Conservation (phyloP, 2,113 vertebrate genomes). For the Eudyptes chrysolophus region DNA sequence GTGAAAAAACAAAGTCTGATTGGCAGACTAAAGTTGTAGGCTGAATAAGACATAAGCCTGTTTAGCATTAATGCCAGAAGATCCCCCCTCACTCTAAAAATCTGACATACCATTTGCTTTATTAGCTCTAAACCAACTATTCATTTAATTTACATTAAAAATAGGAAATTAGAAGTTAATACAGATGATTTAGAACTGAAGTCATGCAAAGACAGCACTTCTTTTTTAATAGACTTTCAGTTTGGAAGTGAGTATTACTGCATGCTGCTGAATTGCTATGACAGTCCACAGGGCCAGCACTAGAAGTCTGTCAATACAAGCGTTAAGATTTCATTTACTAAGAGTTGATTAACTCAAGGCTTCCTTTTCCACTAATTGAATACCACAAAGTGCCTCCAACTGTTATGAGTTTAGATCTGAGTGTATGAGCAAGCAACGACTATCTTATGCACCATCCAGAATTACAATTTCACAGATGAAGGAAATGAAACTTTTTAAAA, state of each 20-base stretch:
- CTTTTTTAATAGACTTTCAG: not conserved
- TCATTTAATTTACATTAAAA: not conserved
- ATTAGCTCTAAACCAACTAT: not conserved
- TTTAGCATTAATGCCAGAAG: constrained; percentile 5
- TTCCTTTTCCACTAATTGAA: not conserved
- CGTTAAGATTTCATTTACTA: not conserved
- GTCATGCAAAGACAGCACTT: not conserved
- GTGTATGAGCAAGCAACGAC: not conserved
- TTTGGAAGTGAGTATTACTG: not conserved
- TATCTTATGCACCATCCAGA: not conserved
- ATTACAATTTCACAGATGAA: not conserved
- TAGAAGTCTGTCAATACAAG: not conserved
- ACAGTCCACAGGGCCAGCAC: not conserved
- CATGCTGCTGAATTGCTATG: not conserved
- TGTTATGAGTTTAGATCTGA: not conserved
- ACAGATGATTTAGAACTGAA: not conserved
- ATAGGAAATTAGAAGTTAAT: not conserved
- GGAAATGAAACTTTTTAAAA: not conserved
- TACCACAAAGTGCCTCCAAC: not conserved
- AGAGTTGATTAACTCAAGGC: not conserved
- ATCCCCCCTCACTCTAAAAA: not conserved
- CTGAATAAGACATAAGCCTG: not conserved
- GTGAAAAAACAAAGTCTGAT: not conserved
- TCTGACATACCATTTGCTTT: not conserved
- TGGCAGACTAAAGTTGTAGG: not conserved